These are phyloP conservation scores for Falco naumanni DNA, from an alignment of 2,797 vertebrate species.

Conservation along the genomic window DNA sequence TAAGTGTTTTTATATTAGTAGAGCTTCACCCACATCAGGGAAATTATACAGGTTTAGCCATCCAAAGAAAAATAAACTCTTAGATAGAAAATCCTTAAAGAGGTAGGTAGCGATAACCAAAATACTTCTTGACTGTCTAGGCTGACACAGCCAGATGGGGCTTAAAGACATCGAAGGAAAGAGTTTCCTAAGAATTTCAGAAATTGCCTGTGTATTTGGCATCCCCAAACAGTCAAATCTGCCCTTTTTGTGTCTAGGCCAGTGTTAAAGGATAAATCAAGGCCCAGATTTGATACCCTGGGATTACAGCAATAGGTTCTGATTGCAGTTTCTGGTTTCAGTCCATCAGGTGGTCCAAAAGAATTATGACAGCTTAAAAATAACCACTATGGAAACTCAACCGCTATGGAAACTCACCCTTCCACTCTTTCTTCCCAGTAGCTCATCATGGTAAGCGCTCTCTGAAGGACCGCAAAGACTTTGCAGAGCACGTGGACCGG, in stretches of 20 bases:
- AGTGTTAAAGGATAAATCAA: neutral
- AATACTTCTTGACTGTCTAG: neutral
- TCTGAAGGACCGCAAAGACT: neutral
- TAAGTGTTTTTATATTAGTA: neutral
- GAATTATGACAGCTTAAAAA: neutral
- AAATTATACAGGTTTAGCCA: neutral
- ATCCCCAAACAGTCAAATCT: neutral
- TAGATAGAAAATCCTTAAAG: neutral
- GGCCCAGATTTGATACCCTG: neutral
- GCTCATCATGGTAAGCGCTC: neutral
- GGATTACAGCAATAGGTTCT: neutral
- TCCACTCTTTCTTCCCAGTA: neutral
- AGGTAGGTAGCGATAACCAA: neutral
- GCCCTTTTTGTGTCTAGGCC: neutral
- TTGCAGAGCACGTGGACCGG: neutral
- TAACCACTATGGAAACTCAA: neutral
- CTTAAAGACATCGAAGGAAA: neutral
- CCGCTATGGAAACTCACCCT: neutral
- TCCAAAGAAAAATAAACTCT: conserved; percentile 1
- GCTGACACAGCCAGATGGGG: neutral
- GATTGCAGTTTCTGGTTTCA: neutral
- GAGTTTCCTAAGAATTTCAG: neutral
- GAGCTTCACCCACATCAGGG: conserved; percentile 5
- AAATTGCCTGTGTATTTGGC: neutral
- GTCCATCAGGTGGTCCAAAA: neutral